Conservation (phyloP, 2,113 vertebrate genomes). For the Pterocles burchelli region DNA sequence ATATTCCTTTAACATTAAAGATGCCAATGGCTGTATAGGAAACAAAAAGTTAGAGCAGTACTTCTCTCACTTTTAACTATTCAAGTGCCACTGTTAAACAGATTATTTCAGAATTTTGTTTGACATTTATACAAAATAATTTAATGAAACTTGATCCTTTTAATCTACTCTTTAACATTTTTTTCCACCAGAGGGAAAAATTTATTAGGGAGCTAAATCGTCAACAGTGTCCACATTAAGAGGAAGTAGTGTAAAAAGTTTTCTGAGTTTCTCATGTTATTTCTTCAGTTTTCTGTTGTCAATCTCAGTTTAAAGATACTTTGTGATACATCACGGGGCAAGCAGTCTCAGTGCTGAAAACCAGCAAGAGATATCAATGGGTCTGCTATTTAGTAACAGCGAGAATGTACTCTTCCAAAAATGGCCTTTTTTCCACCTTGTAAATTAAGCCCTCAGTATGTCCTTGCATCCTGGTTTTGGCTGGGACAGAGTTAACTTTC, state of each 20-base stretch:
- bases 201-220: background rate
- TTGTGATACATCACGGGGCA: background rate
- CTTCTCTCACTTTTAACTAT: background rate
- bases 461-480: background rate
- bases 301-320: conserved; percentile 22
- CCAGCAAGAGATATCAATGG: conserved; percentile 46
- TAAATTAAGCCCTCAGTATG: background rate
- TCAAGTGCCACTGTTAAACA: background rate
- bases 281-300: background rate
- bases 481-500: too few species aligned
- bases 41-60: background rate
- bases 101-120: background rate
- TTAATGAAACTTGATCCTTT: background rate
- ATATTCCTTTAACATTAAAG: background rate
- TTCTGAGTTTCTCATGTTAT: background rate
- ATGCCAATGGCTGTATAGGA: background rate
- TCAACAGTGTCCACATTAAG: background rate
- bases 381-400: conserved; percentile 25
- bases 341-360: conserved; percentile 14
- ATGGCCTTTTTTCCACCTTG: background rate
- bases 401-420: conserved; percentile 20
- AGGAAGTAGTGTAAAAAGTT: background rate
- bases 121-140: background rate
- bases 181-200: background rate
- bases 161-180: background rate